Base-by-base conservation (phyloP, 2,113 vertebrate species). In the Burhinus bistriatus region DNA sequence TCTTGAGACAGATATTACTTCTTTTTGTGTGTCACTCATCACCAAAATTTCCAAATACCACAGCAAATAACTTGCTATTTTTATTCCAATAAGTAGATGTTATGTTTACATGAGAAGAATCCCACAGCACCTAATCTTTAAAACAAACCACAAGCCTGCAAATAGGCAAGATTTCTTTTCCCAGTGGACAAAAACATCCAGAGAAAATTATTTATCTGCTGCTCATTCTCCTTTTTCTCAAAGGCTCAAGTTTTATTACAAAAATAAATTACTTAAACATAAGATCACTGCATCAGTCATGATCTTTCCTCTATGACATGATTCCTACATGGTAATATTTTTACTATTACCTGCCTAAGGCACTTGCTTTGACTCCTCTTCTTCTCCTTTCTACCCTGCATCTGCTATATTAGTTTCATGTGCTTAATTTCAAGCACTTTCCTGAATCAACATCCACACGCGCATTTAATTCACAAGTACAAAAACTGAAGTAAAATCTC, bases 11-110 rank as follows among this genome's bases (percentile, higher is more conserved):
- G 71, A 62, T 84, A 86, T 91, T 94, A 73, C 59, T 64, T 87
- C 85, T 86, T 83, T 93, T 91, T 25, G 27, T 20, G 51, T 57
- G 30, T 69, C 44, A 89, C 38, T 87, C 89, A 94, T 94, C 58
- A 96, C 47, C 54, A 45, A 93, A 91, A 81, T 87, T 77, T 96
- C 80, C 32, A 88, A 90, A 96, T 72, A 95, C 11, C 73, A 84
- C 72, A 84, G 52, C 22, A 97, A 95, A 72, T 64, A 91, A 78
- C 80, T 89, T 94, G 49, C 51, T 92, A 77, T 91, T 94, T 97
- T 91, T 83, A 83, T 66, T 83, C 40, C 42, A 80, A 22, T 57
- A 65, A 86, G 27, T 47, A 66, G 44, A 64, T 71, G 11, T 26
- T 58, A 52, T 18, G 51, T 69, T 90, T 83, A 95, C 54, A 79